Evolutionary conservation across 1,140 invertebrate genomes (phyloP), one percentile per base, ranked within the genome.

Genomic region (Plutomurus gul): DNA sequence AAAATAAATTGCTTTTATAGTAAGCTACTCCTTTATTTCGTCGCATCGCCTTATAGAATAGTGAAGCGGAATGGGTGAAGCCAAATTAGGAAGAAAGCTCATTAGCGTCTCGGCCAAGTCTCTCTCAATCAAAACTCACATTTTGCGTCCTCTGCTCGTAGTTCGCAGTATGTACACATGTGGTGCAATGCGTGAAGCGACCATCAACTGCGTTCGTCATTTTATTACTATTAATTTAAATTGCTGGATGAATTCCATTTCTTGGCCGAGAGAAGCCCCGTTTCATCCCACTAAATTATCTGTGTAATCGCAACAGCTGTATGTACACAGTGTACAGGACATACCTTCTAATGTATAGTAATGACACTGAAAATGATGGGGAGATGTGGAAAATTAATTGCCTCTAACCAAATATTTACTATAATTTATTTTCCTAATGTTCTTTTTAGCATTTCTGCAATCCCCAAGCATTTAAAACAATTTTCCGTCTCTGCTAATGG

Each of bases 1-100:
- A 65, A 65, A 65, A 65, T 65, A 65, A 65, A 65, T 65, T 65
- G 56, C 56, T 65, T 65, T 65, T 65, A n/a, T n/a, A 65, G 56
- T 65, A 65, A 65, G 56, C 56, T 65, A 65, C 56, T 65, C 56
- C 18, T n/a, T 65, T 30, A 25, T 65, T 65, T 65, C 56, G 56
- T 65, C 56, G 36, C 36, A 65, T 65, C 25, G 56, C 56, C 56
- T 65, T 65, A 65, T 65, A 65, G 18, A 65, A 65, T n/a, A n/a
- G n/a, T 27, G 56, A 65, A 65, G 36, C 22, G 25, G 56, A 65
- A 65, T 65, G 30, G 27, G 27, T n/a, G 16, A 30, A 33, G 4
- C 56, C 56, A 65, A 65, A 65, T 65, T 65, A 65, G 56, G 56
- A 65, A 65, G 56, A 65, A 65, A 65, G 56, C 56, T 65, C 56